Evolutionary conservation across 2,888 invertebrate species (phyloP), one percentile per base, ranked within the genome.

Genomic region (Laspeyria flexula): DNA sequence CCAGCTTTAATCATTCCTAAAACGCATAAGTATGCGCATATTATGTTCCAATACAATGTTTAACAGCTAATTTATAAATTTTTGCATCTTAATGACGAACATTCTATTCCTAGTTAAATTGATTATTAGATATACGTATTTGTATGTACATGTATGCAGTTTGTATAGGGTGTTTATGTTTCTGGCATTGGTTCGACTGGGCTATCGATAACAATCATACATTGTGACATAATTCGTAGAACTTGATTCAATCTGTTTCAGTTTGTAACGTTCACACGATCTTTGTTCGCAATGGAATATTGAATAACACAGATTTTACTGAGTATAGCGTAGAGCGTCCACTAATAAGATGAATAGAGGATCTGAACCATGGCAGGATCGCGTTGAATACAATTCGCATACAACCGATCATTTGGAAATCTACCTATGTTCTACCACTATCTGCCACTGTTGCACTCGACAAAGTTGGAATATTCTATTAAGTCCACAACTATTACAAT

Each of bases 31-130:
- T 12, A 44, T 47, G 49, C 44, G 23, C 30, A 49, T 11, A 12
- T 42, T 43, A 15, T 5, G 16, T 45, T 53, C 41, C 38, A n/a
- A 37, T 45, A 16, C 44, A 34, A 1, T 31, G 21, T 9, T 23
- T 27, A 37, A n/a, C n/a, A 34, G 35, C 43, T 9, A 18, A 38
- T 37, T 52, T 48, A 49, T 25, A 43, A 12, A 49, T 39, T 48
- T 41, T 47, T 43, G 50, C 43, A 46, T 49, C 30, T 23, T 43
- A 41, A 39, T 49, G 18, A 29, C 49, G 47, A 47, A 44, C 31
- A 43, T 57, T 63, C 43, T 43, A 66, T 52, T 56, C 42, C 51
- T 55, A 63, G 41, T 27, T 39, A 60, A 15, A 29, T 29, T 40
- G 15, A 40, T 27, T 35, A 47, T 43, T n/a, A 16, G 21, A 25